Percentiles rank a stretch among this genome's conserved stretches.
Evolutionary conservation across 2,888 invertebrate genomes (phyloP).

Genomic region (Drosophila austrosaltans): DNA sequence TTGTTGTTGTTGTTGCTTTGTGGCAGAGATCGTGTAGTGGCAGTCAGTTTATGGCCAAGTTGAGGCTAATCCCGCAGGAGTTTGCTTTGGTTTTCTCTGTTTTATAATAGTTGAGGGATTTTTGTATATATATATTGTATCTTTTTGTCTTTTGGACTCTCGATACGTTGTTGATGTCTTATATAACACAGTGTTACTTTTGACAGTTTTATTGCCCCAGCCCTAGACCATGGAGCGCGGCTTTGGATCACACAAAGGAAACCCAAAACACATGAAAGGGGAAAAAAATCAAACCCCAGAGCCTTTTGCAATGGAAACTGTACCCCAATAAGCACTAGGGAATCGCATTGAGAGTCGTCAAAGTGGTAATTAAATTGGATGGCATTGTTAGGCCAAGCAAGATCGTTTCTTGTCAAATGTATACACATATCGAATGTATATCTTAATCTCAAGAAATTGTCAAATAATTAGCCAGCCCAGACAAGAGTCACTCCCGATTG

Average conservation of each 20-base stretch:
- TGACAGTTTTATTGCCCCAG: conserved; percentile 74
- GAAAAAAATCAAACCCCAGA: not conserved
- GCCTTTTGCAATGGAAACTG: not conserved
- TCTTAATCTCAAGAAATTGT: conserved; percentile 58
- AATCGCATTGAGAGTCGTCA: conserved; percentile 57
- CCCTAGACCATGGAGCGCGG: conserved; percentile 32
- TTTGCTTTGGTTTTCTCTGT: conserved; percentile 48
- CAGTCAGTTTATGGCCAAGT: conserved; percentile 56
- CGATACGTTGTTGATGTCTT: conserved; percentile 65
- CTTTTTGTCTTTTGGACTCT: conserved; percentile 3
- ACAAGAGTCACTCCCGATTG: conserved; percentile 20
- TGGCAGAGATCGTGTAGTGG: conserved; percentile 28
- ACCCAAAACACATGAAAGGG: conserved; percentile 15
- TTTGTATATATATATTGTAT: conserved; percentile 28
- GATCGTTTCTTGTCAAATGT: conserved; percentile 32
- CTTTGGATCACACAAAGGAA: conserved; percentile 48
- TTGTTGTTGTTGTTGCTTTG: not conserved
- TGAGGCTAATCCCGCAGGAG: conserved; percentile 70
- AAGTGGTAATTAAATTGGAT: conserved; percentile 77
- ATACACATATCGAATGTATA: conserved; percentile 38
- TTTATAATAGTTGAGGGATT: conserved; percentile 72
- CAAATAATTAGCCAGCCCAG: conserved; percentile 45
- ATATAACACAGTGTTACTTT: conserved; percentile 79
- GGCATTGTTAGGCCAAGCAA: conserved; percentile 54
- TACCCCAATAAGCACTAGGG: conserved; percentile 43